A percentile compares a stretch with the other conserved stretches of the same genome.
Evolutionary conservation across 2,113 vertebrate genomes (phyloP).

Genomic region (Sigmodon hispidus): DNA sequence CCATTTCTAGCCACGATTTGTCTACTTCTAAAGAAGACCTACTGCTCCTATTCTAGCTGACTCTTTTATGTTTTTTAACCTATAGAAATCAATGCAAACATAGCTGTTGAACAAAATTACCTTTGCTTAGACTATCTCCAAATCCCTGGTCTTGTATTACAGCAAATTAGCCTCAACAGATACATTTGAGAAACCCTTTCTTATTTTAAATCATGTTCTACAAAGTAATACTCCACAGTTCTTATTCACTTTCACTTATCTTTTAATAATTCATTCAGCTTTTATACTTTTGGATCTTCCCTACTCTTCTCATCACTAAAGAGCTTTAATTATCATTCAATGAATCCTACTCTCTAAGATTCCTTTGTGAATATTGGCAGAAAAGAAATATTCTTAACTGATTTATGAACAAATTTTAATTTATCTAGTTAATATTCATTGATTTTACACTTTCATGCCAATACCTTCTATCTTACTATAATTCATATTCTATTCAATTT

Average conservation of each 20-base stretch:
- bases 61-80: constrained; percentile 52
- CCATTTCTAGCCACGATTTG: not conserved
- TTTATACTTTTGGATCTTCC: constrained; percentile 49
- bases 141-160: constrained; percentile 76
- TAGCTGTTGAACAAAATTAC: constrained; percentile 69
- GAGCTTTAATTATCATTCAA: constrained; percentile 35
- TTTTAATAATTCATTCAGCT: constrained; percentile 44
- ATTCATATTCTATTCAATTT: constrained; percentile 5
- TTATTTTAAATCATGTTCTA: constrained; percentile 67
- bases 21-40: constrained; percentile 31
- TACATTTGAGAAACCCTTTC: constrained; percentile 73
- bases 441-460: constrained; percentile 40
- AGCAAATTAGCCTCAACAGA: constrained; percentile 73
- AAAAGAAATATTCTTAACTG: constrained; percentile 18
- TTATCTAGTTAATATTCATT: constrained; percentile 62
- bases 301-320: constrained; percentile 31
- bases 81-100: constrained; percentile 63
- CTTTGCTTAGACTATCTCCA: constrained; percentile 62
- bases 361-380: not conserved
- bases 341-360: not conserved
- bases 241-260: constrained; percentile 62
- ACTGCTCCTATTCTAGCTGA: constrained; percentile 34
- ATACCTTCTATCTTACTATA: not conserved
- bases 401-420: constrained; percentile 46
- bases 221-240: constrained; percentile 69